Percentiles rank a stretch among this genome's conserved stretches.
These are phyloP conservation scores for Drosophila setosimentum DNA, from an alignment of 2,888 invertebrate genomes.

Conservation along the genomic window DNA sequence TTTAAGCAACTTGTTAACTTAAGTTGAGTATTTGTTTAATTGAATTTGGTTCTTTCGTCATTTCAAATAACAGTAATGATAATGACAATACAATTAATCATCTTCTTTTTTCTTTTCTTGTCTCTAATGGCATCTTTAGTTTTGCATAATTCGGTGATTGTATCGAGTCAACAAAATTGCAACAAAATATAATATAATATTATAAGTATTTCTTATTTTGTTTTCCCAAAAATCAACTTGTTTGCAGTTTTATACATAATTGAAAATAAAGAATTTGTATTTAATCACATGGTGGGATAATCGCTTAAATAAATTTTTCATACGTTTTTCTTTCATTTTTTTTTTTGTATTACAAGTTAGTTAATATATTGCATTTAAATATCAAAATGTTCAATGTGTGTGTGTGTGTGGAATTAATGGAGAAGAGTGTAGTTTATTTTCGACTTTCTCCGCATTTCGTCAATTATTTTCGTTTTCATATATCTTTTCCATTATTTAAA, in stretches of 20 bases:
- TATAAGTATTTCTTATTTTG: background rate
- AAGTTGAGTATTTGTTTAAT: conserved; percentile 17
- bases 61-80: conserved; percentile 2
- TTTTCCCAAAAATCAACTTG: conserved; percentile 33
- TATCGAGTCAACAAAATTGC: conserved; percentile 32
- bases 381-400: conserved; percentile 19
- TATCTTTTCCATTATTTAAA: conserved; percentile 17
- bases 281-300: conserved; percentile 80
- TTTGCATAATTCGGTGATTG: conserved; percentile 33
- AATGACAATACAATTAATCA: conserved; percentile 12
- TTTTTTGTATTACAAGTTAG: conserved; percentile 17
- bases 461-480: conserved; percentile 34
- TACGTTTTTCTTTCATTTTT: conserved; percentile 20
- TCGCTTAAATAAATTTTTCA: conserved; percentile 69
- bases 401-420: conserved; percentile 4
- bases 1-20: conserved; percentile 10
- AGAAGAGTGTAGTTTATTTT: conserved; percentile 36
- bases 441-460: conserved; percentile 26
- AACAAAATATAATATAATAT: background rate
- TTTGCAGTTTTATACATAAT: conserved; percentile 20
- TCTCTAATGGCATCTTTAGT: conserved; percentile 26
- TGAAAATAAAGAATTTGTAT: conserved; percentile 49
- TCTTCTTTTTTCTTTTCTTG: background rate
- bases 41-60: conserved; percentile 22
- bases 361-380: conserved; percentile 30